These are phyloP conservation scores for Cyprinodon variegatus DNA, from an alignment of 2,113 vertebrate genomes.

Conservation along the genomic window DNA sequence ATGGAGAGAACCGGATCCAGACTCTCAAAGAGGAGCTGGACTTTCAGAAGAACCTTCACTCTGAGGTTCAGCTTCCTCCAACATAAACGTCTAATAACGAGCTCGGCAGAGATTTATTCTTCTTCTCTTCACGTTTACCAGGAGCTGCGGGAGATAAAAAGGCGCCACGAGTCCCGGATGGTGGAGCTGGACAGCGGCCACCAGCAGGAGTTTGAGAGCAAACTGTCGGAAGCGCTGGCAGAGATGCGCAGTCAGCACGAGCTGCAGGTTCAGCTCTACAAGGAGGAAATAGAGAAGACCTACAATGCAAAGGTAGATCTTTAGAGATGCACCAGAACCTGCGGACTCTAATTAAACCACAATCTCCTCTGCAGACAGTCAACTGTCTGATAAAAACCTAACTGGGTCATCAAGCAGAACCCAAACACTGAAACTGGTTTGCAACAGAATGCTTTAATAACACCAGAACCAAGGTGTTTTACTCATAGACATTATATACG, in stretches of 20 bases:
- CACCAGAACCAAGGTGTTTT: neutral
- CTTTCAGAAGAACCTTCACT: constrained; percentile 90
- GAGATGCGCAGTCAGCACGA: constrained; percentile 88
- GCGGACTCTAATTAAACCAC: no score
- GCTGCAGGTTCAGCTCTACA: constrained; percentile 87
- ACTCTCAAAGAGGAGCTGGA: constrained; percentile 92
- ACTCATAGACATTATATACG: no score
- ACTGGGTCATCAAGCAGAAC: no score
- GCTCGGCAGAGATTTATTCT: neutral
- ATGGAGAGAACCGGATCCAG: constrained; percentile 91
- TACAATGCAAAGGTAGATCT: constrained; percentile 83
- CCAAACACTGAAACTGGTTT: no score
- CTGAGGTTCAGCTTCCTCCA: constrained; percentile 79
- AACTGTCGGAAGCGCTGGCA: constrained; percentile 83
- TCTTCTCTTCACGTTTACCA: constrained; percentile 39
- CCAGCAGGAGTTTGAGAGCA: constrained; percentile 89
- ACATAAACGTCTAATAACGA: neutral
- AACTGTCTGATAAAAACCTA: no score
- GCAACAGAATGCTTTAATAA: no score
- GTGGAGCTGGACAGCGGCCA: constrained; percentile 89
- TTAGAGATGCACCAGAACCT: neutral
- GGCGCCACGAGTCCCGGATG: constrained; percentile 87
- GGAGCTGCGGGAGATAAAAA: constrained; percentile 88
- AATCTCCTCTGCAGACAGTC: no score
- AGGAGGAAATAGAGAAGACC: constrained; percentile 92